Conservation (phyloP, 2,888 invertebrate species). For the Epinotia nisella region DNA sequence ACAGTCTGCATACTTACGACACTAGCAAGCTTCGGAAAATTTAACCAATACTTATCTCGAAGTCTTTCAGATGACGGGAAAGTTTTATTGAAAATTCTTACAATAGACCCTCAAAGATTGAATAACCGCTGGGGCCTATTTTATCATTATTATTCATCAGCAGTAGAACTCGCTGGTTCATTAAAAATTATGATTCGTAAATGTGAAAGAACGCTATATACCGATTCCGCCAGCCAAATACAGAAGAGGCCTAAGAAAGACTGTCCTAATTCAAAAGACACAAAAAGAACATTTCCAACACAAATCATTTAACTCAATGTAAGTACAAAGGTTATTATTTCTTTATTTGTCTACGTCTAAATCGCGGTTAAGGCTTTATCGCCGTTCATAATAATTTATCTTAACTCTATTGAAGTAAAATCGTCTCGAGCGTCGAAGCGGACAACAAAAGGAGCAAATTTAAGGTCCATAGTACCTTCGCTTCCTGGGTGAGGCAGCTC, state of each 20-base stretch:
- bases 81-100: conserved; percentile 28
- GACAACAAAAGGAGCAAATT: conserved; percentile 28
- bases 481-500: neutral
- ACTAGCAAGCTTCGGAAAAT: conserved; percentile 4
- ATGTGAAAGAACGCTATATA: too few relatives aligned
- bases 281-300: too few relatives aligned
- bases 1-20: conserved; percentile 1
- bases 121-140: conserved; percentile 11
- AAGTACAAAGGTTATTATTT: neutral
- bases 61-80: conserved; percentile 18
- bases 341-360: neutral
- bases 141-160: neutral
- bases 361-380: neutral
- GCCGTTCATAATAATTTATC: conserved; percentile 13
- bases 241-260: too few relatives aligned
- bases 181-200: too few relatives aligned
- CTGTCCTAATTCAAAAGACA: too few relatives aligned
- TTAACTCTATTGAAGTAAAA: conserved; percentile 22
- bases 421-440: conserved; percentile 14
- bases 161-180: too few relatives aligned
- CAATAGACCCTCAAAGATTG: conserved; percentile 23
- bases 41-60: conserved; percentile 14
- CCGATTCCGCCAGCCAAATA: too few relatives aligned
- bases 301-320: too few relatives aligned
- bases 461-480: neutral